Evolutionary conservation across 2,113 vertebrate genomes (phyloP).

Genomic region (Mustelus asterias): DNA sequence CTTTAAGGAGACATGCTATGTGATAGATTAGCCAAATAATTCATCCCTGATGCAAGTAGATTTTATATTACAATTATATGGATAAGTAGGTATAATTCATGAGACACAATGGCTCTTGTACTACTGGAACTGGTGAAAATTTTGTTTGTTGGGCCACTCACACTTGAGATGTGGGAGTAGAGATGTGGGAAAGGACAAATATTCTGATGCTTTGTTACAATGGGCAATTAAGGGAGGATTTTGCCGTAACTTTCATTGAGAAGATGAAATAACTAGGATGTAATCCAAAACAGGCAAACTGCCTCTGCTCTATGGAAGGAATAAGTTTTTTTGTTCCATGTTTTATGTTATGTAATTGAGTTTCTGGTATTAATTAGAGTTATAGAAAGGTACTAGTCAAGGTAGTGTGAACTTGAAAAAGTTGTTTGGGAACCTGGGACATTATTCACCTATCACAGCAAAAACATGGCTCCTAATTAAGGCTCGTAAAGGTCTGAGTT

Average conservation of each 20-base stretch:
- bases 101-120: neutral
- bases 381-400: neutral
- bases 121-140: neutral
- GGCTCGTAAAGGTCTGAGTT: neutral
- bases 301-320: neutral
- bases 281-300: neutral
- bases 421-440: neutral
- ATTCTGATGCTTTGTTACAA: neutral
- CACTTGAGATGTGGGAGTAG: neutral
- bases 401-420: neutral
- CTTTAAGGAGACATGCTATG: neutral
- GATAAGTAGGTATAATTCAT: neutral
- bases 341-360: constrained; percentile 5
- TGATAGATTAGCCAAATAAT: neutral
- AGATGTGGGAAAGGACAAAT: neutral
- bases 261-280: neutral
- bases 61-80: neutral
- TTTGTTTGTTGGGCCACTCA: neutral
- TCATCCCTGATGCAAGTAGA: neutral
- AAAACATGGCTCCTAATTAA: neutral
- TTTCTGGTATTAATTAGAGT: neutral
- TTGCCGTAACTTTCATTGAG: neutral
- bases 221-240: neutral
- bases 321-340: neutral
- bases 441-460: neutral